These are phyloP conservation scores for Ivindomyrus marchei DNA, from an alignment of 2,113 vertebrate species.

Conservation along the genomic window DNA sequence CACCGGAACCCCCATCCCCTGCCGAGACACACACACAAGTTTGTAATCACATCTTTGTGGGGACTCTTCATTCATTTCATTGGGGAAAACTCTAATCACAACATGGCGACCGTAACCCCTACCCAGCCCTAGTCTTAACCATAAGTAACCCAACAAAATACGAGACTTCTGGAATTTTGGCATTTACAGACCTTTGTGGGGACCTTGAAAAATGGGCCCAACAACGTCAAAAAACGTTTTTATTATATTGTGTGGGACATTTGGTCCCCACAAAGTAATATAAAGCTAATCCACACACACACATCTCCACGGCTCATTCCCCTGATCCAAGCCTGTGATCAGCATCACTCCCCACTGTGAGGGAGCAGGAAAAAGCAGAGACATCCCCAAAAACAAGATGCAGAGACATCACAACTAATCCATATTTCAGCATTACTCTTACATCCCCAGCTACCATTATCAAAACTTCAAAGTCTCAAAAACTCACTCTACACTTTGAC, in stretches of 20 bases:
- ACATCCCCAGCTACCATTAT: not conserved
- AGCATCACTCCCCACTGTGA: not conserved
- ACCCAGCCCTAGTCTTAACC: no score
- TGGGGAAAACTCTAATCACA: no score
- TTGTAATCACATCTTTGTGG: no score
- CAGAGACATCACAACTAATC: not conserved
- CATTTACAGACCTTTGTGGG: no score
- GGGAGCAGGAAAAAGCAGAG: not conserved
- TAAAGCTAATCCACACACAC: not conserved
- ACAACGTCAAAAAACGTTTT: no score
- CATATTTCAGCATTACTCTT: not conserved
- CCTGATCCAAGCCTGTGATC: not conserved
- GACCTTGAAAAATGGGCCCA: no score
- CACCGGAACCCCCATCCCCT: not conserved
- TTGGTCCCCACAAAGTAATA: no score
- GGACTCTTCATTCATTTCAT: no score
- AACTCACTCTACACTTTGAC: not conserved
- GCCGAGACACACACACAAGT: not conserved
- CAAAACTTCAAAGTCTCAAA: not conserved
- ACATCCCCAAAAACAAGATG: not conserved
- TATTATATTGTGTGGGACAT: no score
- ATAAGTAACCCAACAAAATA: no score
- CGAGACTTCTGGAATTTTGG: no score
- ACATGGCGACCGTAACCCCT: no score
- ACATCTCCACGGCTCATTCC: not conserved